Evolutionary conservation across 2,797 vertebrate species (phyloP).

Genomic region (Gouania willdenowi): DNA sequence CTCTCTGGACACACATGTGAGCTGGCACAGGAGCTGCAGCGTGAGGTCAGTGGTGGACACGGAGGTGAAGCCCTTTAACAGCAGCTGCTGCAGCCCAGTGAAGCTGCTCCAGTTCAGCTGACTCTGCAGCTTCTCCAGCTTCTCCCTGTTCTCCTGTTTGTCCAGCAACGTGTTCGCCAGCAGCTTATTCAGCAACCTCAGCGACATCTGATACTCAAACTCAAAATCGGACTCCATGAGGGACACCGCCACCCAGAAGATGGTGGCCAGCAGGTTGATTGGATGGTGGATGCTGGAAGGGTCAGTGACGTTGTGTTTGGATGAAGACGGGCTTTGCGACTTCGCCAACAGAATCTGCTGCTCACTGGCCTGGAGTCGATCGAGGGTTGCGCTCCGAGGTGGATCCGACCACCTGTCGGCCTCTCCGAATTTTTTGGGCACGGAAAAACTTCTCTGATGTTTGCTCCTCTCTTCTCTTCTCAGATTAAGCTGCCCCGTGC

Average conservation of each 20-base stretch:
- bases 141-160: conserved; percentile 91
- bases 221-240: conserved; percentile 99
- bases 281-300: conserved; percentile 89
- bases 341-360: conserved; percentile 84
- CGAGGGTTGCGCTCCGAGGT: conserved; percentile 92
- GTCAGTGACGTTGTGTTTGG: conserved; percentile 80
- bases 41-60: conserved; percentile 91
- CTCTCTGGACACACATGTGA: conserved; percentile 90
- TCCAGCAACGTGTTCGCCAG: conserved; percentile 87
- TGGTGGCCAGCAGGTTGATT: conserved; percentile 89
- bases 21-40: conserved; percentile 90
- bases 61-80: conserved; percentile 97
- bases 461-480: conserved; percentile 82
- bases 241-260: conserved; percentile 96
- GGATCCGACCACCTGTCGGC: conserved; percentile 80
- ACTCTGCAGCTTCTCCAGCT: conserved; percentile 91
- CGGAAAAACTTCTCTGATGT: conserved; percentile 96
- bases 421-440: conserved; percentile 95
- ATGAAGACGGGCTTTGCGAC: conserved; percentile 79
- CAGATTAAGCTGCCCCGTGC: conserved; percentile 89
- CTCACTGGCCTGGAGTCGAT: conserved; percentile 92
- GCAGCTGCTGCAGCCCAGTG: conserved; percentile 90
- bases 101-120: conserved; percentile 94
- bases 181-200: conserved; percentile 88
- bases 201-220: conserved; percentile 96